Percentiles rank a stretch among this genome's conserved stretches.
phyloP scores from a whole-genome alignment of 2,888 invertebrate species.

The Sphaerophoria rueppellii region DNA sequence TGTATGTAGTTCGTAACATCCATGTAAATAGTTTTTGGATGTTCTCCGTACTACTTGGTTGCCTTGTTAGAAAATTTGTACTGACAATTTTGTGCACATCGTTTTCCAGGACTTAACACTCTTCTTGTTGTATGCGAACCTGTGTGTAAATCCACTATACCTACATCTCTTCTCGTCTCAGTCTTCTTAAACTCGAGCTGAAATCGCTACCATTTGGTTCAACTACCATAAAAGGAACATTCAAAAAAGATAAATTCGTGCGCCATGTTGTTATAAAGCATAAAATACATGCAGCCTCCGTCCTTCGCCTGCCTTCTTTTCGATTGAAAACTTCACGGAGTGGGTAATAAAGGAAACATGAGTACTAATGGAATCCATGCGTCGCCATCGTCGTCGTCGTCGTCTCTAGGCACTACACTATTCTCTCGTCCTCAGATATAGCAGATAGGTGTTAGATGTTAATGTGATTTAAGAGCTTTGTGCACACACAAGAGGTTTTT shows the following conservation, averaged over 20 bases:
- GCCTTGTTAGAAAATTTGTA: constrained; percentile 61
- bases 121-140: constrained; percentile 41
- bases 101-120: constrained; percentile 5
- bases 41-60: constrained; percentile 32
- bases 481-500: constrained; percentile 49
- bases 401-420: constrained; percentile 56
- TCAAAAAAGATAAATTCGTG: constrained; percentile 42
- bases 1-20: too few relatives aligned
- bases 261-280: constrained; percentile 48
- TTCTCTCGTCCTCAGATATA: constrained; percentile 48
- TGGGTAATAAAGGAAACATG: constrained; percentile 69
- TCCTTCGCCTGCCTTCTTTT: background rate
- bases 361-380: constrained; percentile 62
- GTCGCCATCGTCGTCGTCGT: too few relatives aligned
- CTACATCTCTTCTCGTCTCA: background rate
- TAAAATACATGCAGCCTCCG: background rate
- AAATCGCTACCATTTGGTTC: constrained; percentile 5
- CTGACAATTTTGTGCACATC: constrained; percentile 36
- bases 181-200: background rate
- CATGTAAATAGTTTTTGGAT: background rate
- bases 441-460: constrained; percentile 70
- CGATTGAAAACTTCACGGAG: constrained; percentile 65
- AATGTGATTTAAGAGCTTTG: constrained; percentile 73
- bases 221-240: background rate
- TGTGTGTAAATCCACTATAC: constrained; percentile 52